A percentile compares a stretch with the other conserved stretches of the same genome.
These are phyloP conservation scores for Rhagoletis pomonella DNA, from an alignment of 1,140 invertebrate genomes.

Conservation along the genomic window DNA sequence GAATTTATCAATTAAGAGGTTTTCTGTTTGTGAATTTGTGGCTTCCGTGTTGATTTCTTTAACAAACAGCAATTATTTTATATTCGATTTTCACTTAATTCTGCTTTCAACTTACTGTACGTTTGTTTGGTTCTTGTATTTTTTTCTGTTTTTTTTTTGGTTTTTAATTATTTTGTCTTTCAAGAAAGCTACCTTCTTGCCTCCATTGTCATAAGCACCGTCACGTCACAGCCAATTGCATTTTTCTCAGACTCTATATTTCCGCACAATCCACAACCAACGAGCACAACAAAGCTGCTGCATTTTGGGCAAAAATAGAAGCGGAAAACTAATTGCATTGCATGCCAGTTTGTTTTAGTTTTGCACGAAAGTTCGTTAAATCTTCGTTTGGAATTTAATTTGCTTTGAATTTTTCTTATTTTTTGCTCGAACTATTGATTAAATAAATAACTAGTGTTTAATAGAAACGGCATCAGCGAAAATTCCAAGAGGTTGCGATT, in stretches of 20 bases:
- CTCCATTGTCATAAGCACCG: conserved; percentile 31
- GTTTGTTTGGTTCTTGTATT: background rate
- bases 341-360: conserved; percentile 10
- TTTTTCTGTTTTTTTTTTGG: background rate
- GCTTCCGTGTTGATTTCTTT: background rate
- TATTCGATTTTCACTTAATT: background rate
- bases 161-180: background rate
- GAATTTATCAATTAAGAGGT: background rate
- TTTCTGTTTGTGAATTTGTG: conserved; percentile 2
- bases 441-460: no score
- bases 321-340: conserved; percentile 41
- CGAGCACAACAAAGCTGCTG: conserved; percentile 28
- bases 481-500: no score
- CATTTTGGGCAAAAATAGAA: background rate
- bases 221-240: conserved; percentile 43
- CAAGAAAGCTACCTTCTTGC: conserved; percentile 41
- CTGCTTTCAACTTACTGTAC: background rate
- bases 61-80: background rate
- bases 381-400: background rate
- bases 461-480: no score
- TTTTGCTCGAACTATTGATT: background rate
- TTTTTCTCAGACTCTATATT: conserved; percentile 3
- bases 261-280: conserved; percentile 43
- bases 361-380: conserved; percentile 5
- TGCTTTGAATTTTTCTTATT: background rate